Conservation (phyloP, 2,888 invertebrate species). For the Incurvaria masculella region DNA sequence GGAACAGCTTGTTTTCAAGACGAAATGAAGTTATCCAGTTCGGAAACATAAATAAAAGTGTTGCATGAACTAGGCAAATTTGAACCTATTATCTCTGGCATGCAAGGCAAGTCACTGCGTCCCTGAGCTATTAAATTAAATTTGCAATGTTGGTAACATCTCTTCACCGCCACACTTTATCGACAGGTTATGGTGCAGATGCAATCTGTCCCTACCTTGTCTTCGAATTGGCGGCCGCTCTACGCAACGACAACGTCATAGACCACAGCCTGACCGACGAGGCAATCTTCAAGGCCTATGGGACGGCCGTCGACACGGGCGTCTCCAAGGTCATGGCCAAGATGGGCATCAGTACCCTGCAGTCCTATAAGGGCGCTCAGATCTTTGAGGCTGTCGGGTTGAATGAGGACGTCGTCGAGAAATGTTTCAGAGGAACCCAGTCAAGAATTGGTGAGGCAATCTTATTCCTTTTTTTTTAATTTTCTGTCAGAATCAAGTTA, state of each 20-base stretch:
- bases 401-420: conserved; percentile 87
- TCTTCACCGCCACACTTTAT: neutral
- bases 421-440: conserved; percentile 82
- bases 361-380: conserved; percentile 98
- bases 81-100: no score
- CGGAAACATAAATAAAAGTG: no score
- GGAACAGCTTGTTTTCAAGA: no score
- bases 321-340: conserved; percentile 95
- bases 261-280: conserved; percentile 74
- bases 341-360: conserved; percentile 98
- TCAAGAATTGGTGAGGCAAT: conserved; percentile 62
- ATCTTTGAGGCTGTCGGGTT: conserved; percentile 99
- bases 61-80: no score
- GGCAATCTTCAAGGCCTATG: conserved; percentile 81
- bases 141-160: no score
- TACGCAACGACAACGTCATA: conserved; percentile 84
- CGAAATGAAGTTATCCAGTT: no score
- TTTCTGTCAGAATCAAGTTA: neutral
- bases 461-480: conserved; percentile 4
- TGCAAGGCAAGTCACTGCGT: no score
- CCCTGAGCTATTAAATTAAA: no score
- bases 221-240: conserved; percentile 85
- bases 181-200: conserved; percentile 85
- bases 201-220: conserved; percentile 97
- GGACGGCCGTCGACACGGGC: conserved; percentile 88